Conservation (phyloP, 1,140 invertebrate species). For the Tyrophagus putrescentiae region DNA sequence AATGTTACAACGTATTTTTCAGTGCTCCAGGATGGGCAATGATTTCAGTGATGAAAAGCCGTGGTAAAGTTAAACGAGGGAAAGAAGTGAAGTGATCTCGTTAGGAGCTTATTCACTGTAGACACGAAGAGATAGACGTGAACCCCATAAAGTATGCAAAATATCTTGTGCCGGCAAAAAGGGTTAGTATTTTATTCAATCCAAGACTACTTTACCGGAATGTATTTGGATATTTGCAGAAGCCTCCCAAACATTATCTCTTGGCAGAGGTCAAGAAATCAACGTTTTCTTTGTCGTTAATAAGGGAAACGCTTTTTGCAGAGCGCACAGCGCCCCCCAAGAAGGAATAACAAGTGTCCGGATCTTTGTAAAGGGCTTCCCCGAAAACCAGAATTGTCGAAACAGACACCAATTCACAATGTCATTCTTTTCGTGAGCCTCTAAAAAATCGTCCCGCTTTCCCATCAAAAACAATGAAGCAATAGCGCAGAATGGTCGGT, state of each 20-base stretch:
- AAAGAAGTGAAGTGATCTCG: too few species aligned
- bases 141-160: conserved; percentile 74
- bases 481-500: conserved; percentile 88
- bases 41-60: too few species aligned
- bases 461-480: conserved; percentile 66
- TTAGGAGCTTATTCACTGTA: too few species aligned
- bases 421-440: conserved; percentile 36
- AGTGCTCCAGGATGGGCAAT: too few species aligned
- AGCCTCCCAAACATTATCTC: conserved; percentile 62
- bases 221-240: conserved; percentile 72
- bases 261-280: conserved; percentile 61
- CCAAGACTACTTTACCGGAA: conserved; percentile 34
- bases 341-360: conserved; percentile 96
- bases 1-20: too few species aligned
- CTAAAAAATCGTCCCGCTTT: conserved; percentile 21
- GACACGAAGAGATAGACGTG: conserved; percentile 55
- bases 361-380: conserved; percentile 88
- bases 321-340: conserved; percentile 86
- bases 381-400: conserved; percentile 69
- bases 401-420: conserved; percentile 66
- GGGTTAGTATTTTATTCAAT: background rate
- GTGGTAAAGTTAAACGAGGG: too few species aligned
- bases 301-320: conserved; percentile 32
- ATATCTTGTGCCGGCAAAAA: conserved; percentile 45
- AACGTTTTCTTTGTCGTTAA: conserved; percentile 30